Base-by-base conservation (phyloP, 2,888 invertebrate species). In the Meteorus cinctellus region DNA sequence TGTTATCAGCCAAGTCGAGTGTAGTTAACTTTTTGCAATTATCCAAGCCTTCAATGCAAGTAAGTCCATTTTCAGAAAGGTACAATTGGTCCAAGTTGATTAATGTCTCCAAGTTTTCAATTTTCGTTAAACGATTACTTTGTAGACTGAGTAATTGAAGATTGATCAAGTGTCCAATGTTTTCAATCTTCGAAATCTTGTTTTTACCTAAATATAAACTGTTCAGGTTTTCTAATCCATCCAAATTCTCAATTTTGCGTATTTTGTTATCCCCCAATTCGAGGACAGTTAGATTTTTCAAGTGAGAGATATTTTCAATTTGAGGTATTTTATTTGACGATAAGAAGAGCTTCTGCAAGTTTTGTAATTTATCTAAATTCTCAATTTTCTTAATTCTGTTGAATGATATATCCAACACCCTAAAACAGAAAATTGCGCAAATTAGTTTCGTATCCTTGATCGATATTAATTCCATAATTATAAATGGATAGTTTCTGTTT, bases 241-340 rank as follows among this genome's bases (percentile, higher is more conserved):
- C 94, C 12, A 99, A 89, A 89, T 98, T 96, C 88, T 96, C 96
- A 81, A 99, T 96, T 87, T 93, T 94, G 94, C 96, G 92, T 82
- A 98, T 93, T 88, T 94, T 95, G 89, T 99, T 99, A 83, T 98
- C 97, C 0, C 99, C 99, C 72, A 99, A 90, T 89, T 99, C 99
- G 8, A 99, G 90, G 88, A 97, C 91, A 62, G 94, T 95, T 59
- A 99, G 90, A 77, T 95, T 94, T 0, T 92, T 92, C 72, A 99
- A 91, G 88, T 95, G 94, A 70, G 92, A 92, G n/a, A 99, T 85
- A 90, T 98, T 97, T 88, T 97, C 95, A 77, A 99, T 97, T 87
- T 94, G 94, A 0, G 91, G 88, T 41, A 99, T 95, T 90, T 95
- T 96, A 89, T 99, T 99, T 5, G 97, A 96, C 75, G 97, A 96